These are phyloP conservation scores for Alsophila aescularia DNA, from an alignment of 2,888 invertebrate species.

Conservation along the genomic window DNA sequence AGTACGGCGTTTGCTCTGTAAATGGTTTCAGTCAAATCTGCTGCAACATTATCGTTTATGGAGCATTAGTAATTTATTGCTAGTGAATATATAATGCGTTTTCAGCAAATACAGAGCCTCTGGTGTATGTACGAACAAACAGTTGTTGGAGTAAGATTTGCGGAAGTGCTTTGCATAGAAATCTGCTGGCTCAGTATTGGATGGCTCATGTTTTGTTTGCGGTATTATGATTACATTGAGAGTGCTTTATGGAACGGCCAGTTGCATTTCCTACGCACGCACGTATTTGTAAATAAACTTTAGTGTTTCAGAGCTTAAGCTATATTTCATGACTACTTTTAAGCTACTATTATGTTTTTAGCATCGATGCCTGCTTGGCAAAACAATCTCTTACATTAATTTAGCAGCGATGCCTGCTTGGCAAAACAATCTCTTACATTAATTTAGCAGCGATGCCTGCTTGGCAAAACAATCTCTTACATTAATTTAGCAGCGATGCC, in stretches of 20 bases:
- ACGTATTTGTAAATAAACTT: background rate
- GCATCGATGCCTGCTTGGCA: no score
- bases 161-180: conserved; percentile 31
- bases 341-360: no score
- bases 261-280: conserved; percentile 7
- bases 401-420: no score
- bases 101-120: background rate
- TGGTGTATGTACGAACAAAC: conserved; percentile 9
- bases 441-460: no score
- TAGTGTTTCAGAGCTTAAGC: no score
- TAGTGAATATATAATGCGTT: no score
- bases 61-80: background rate
- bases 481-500: no score
- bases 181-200: conserved; percentile 25
- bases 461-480: no score
- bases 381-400: no score
- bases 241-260: conserved; percentile 15
- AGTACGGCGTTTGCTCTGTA: background rate
- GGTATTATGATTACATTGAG: conserved; percentile 25
- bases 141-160: conserved; percentile 34
- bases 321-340: no score
- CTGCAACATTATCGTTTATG: background rate
- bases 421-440: no score
- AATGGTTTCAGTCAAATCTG: background rate
- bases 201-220: conserved; percentile 24